Evolutionary conservation across 2,797 vertebrate genomes (phyloP).

Genomic region (Macroramphosus scolopax): DNA sequence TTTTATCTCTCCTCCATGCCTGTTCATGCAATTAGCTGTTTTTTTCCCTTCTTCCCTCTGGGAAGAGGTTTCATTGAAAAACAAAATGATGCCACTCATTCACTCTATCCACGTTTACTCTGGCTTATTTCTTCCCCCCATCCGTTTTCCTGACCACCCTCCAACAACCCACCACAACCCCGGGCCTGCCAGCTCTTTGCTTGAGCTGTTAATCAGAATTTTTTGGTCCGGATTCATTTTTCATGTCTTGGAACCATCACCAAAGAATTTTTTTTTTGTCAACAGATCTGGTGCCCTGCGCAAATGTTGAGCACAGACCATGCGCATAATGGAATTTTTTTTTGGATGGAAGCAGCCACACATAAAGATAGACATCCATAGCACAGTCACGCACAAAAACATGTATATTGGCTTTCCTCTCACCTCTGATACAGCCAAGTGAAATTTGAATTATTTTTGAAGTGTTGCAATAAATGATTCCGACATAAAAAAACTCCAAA

Average conservation of each 20-base stretch:
- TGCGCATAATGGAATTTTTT: slow-evolving; percentile 58
- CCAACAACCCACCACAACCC: slow-evolving; percentile 35
- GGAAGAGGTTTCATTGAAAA: slow-evolving; percentile 21
- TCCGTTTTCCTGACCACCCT: slow-evolving; percentile 32
- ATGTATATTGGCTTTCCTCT: too few relatives aligned
- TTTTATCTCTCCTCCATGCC: neutral
- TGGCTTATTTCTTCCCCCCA: slow-evolving; percentile 33
- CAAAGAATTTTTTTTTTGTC: slow-evolving; percentile 58
- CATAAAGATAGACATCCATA: slow-evolving; percentile 31
- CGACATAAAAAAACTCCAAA: too few relatives aligned
- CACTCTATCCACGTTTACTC: slow-evolving; percentile 11
- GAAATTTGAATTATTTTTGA: too few relatives aligned
- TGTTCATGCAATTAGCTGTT: slow-evolving; percentile 13
- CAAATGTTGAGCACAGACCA: slow-evolving; percentile 54
- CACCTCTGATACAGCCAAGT: too few relatives aligned
- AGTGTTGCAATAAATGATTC: too few relatives aligned
- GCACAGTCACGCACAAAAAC: neutral
- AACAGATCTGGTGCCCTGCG: slow-evolving; percentile 48
- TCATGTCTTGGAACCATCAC: slow-evolving; percentile 54
- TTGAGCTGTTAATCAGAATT: slow-evolving; percentile 53
- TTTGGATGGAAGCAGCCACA: slow-evolving; percentile 47
- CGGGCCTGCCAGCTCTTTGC: slow-evolving; percentile 43
- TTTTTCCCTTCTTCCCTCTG: slow-evolving; percentile 10
- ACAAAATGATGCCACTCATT: slow-evolving; percentile 20
- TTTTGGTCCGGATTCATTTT: slow-evolving; percentile 58